phyloP scores from a whole-genome alignment of 2,888 invertebrate genomes.

The Eupithecia inturbata region DNA sequence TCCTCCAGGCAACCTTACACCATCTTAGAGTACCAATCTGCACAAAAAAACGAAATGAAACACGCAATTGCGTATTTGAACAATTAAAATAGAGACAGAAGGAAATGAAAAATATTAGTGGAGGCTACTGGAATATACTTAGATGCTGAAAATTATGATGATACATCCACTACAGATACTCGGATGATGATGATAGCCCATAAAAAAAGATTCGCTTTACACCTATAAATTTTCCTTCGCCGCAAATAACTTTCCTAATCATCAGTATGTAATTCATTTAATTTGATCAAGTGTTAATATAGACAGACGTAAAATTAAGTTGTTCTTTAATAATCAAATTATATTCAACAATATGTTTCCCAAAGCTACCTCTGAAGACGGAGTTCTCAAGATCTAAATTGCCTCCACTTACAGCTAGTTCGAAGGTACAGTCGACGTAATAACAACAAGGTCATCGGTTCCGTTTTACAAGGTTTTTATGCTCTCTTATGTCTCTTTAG shows the following conservation, averaged over 20 bases:
- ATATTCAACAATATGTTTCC: conserved; percentile 4
- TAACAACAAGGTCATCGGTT: not conserved
- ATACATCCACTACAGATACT: too few relatives aligned
- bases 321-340: not conserved
- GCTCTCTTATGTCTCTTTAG: not conserved
- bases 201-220: not conserved
- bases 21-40: too few relatives aligned
- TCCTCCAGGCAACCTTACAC: too few relatives aligned
- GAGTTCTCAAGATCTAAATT: conserved; percentile 5
- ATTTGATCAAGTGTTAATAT: not conserved
- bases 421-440: not conserved
- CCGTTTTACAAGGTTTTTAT: not conserved
- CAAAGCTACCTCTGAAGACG: not conserved
- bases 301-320: not conserved
- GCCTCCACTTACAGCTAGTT: conserved; percentile 14
- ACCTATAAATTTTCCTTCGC: not conserved
- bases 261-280: not conserved
- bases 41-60: too few relatives aligned
- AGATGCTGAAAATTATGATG: too few relatives aligned
- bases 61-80: too few relatives aligned
- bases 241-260: not conserved
- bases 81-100: too few relatives aligned
- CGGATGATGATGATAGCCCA: too few relatives aligned
- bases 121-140: too few relatives aligned
- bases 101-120: too few relatives aligned